Evolutionary conservation across 2,797 vertebrate species (phyloP), one percentile per base, ranked within the genome.

Genomic region (Loris lydekkerianus): DNA sequence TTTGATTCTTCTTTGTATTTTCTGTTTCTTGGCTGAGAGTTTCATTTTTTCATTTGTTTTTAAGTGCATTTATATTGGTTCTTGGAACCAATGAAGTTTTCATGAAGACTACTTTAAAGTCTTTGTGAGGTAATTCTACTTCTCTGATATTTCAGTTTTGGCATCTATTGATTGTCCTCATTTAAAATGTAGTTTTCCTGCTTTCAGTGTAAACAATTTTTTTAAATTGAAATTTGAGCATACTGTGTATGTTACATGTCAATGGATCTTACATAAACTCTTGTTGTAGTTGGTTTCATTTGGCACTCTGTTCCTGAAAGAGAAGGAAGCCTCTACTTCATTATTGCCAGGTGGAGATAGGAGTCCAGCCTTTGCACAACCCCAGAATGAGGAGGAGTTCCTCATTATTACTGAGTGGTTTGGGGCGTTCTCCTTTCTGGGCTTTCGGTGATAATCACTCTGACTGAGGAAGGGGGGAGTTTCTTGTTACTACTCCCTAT

Each of bases 11-110:
- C 40, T 76, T 34, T 61, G n/a, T 75, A 2, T 53, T 61, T 69
- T 29, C 31, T 61, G 0, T 76, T 76, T 81, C 14, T 80, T 82
- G n/a, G 49, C 46, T 63, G 29, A 37, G 37, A 72, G 60, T 15
- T 70, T 86, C 83, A 1, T 89, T 43, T 70, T 56, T 92, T 88
- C 4, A 40, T 85, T 91, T 63, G 31, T 75, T 78, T 70, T 94
- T 82, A 81, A 58, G 21, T 40, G 3, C 73, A 31, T 70, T 76
- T 70, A 67, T 60, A n/a, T 92, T 46, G 25, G 27, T 78, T 20
- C 72, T 83, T 76, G 46, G 70, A 75, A 14, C 25, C 34, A 34
- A 34, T 34, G 34, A 34, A 34, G 40, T 40, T 91, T 72, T 93
- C 91, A 25, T 88, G 63, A 84, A 43, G 40, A 29, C 53, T 40